Base-by-base conservation (phyloP, 2,113 vertebrate genomes). In the Xenus cinereus region DNA sequence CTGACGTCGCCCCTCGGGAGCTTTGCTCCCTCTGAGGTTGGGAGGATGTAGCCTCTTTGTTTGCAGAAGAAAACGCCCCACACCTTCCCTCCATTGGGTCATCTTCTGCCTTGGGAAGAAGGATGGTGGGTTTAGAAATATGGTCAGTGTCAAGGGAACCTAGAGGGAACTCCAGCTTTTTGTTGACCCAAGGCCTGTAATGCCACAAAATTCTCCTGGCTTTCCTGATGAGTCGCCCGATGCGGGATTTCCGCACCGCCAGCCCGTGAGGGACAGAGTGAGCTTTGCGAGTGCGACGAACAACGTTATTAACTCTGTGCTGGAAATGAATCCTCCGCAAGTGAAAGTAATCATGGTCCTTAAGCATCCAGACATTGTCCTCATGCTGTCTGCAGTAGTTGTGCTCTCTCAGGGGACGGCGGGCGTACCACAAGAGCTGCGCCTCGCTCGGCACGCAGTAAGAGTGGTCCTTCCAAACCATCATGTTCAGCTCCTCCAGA, bases 371-470 rank as follows among this genome's bases (percentile, higher is more conserved):
- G 28, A 7, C 18, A 2, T 5, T 18, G 1, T 1, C 28, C 18
- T 7, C 2, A 4, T 1, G 7, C 28, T 7, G 20, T 10, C n/a
- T 17, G 75, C 68, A 67, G 76, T 96, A 96, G 89, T 7, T 5
- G 16, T 96, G 94, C 1, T 95, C 92, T 15, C 21, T 1, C 22
- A 16, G 13, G 18, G 28, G 7, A 5, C 0, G 1, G 0, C 8
- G 3, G 4, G 26, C 0, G 5, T 18, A 2, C 3, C 3, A 5
- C 37, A 3, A 3, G 10, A 28, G 8, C 9, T 2, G 0, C 0
- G 0, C 1, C 37, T 4, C 2, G 2, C n/a, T 48, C 5, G 3
- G 2, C 23, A 4, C 4, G 1, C 2, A 85, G 66, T 95, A 96
- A n/a, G 51, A 27, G 37, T 96, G 95, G 18, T 96, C 95, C 14